phyloP scores from a whole-genome alignment of 2,888 invertebrate species.

The Petrolisthes cinctipes region DNA sequence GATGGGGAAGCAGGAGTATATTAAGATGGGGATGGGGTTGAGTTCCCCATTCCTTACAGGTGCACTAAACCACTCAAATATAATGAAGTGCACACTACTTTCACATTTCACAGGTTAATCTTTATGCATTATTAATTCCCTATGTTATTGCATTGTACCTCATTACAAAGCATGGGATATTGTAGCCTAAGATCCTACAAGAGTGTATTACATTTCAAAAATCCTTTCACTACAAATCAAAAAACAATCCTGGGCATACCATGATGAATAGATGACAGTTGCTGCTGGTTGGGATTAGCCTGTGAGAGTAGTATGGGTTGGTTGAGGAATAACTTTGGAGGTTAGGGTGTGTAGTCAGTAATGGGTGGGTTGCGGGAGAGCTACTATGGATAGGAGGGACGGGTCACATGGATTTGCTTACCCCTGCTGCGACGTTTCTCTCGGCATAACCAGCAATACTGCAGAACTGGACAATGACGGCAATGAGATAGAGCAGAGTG shows the following conservation, averaged over 20 bases:
- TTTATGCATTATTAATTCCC: not conserved
- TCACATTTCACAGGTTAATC: too few relatives aligned
- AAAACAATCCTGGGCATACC: not conserved
- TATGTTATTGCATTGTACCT: not conserved
- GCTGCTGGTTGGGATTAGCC: not conserved
- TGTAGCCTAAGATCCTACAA: too few relatives aligned
- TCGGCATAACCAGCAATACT: conserved; percentile 37
- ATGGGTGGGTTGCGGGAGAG: conserved; percentile 1
- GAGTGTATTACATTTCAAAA: too few relatives aligned
- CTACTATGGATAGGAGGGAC: not conserved
- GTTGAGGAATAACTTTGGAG: conserved; percentile 5
- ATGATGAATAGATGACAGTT: not conserved
- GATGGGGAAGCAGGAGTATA: too few relatives aligned
- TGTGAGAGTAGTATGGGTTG: not conserved
- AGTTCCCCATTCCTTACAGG: too few relatives aligned
- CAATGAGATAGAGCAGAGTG: conserved; percentile 65
- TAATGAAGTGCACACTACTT: too few relatives aligned
- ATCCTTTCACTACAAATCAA: too few relatives aligned
- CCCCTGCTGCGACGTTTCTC: conserved; percentile 63
- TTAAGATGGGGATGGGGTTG: too few relatives aligned
- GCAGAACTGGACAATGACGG: conserved; percentile 66
- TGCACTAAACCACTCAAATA: too few relatives aligned
- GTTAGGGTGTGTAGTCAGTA: not conserved
- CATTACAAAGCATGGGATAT: too few relatives aligned
- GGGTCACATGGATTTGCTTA: conserved; percentile 43